Conservation (phyloP, 2,888 invertebrate genomes). For the Hemicrepidius hirtus region DNA sequence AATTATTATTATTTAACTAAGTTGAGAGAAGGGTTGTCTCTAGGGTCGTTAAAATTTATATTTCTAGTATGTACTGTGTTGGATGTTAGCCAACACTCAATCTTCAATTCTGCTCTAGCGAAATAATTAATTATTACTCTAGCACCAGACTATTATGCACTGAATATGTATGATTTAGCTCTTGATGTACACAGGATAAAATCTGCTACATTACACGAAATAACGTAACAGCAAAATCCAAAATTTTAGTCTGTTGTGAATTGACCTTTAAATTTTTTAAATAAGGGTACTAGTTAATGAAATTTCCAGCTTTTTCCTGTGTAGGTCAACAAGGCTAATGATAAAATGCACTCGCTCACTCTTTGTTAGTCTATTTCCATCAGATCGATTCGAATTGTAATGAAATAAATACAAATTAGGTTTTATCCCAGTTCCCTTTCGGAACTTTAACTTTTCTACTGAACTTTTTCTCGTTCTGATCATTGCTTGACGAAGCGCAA, state of each 20-base stretch:
- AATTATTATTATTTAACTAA: constrained; percentile 2
- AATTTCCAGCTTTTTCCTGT: constrained; percentile 10
- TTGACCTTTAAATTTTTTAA: constrained; percentile 19
- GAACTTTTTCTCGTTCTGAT: constrained; percentile 3
- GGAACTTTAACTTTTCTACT: constrained; percentile 23
- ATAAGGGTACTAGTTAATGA: constrained; percentile 1
- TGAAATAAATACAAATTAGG: constrained; percentile 34
- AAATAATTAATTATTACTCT: constrained; percentile 20
- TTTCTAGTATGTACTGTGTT: neutral
- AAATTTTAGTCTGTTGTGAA: no score
- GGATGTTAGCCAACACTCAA: constrained; percentile 18
- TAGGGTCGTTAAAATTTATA: constrained; percentile 9
- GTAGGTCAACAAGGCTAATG: constrained; percentile 21
- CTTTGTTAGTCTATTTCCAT: constrained; percentile 27
- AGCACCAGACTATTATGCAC: constrained; percentile 8
- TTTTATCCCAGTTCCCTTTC: constrained; percentile 14
- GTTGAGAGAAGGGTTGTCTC: constrained; percentile 1
- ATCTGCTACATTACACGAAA: no score
- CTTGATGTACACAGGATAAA: neutral
- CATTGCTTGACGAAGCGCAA: constrained; percentile 20
- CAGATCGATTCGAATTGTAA: constrained; percentile 27
- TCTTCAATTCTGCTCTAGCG: constrained; percentile 1
- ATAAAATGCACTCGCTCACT: constrained; percentile 20
- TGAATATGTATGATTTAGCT: constrained; percentile 3
- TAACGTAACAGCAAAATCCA: no score